Evolutionary conservation across 2,113 vertebrate species (phyloP).

Genomic region (Orientallactaga bullata): DNA sequence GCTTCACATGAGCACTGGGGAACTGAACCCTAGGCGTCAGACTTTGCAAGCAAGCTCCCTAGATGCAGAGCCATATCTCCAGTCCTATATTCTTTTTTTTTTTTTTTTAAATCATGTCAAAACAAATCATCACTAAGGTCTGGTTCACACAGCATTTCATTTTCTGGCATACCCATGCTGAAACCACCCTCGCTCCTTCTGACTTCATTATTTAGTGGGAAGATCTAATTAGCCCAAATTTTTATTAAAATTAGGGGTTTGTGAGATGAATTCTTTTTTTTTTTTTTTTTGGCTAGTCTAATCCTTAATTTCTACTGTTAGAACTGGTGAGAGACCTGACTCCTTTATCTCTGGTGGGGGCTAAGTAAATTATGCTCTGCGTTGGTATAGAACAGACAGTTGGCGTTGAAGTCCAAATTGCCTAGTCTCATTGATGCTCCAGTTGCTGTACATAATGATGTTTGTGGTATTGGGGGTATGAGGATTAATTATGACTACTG

Average conservation of each 20-base stretch:
- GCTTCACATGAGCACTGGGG: too few species aligned
- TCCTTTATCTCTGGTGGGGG: neutral
- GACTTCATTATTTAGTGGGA: constrained; percentile 26
- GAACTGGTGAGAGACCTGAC: neutral
- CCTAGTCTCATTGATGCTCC: constrained; percentile 10
- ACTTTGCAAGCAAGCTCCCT: too few species aligned
- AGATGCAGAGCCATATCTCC: too few species aligned
- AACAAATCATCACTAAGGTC: neutral
- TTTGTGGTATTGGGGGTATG: constrained; percentile 34
- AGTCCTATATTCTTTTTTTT: neutral
- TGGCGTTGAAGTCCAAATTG: neutral
- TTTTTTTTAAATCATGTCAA: too few species aligned
- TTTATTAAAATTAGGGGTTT: constrained; percentile 2
- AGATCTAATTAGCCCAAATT: constrained; percentile 24
- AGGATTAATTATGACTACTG: constrained; percentile 58
- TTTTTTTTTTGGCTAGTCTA: neutral
- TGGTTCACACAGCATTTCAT: constrained; percentile 23
- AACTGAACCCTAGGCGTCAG: too few species aligned
- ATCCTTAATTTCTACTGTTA: constrained; percentile 55
- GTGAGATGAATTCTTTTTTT: neutral
- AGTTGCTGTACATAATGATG: constrained; percentile 18
- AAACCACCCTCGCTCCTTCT: constrained; percentile 4
- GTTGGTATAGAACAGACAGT: neutral
- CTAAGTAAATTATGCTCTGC: constrained; percentile 15
- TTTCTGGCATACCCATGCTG: constrained; percentile 30